These are phyloP conservation scores for Esperia sulphurella DNA, from an alignment of 2,888 invertebrate species.

Conservation along the genomic window DNA sequence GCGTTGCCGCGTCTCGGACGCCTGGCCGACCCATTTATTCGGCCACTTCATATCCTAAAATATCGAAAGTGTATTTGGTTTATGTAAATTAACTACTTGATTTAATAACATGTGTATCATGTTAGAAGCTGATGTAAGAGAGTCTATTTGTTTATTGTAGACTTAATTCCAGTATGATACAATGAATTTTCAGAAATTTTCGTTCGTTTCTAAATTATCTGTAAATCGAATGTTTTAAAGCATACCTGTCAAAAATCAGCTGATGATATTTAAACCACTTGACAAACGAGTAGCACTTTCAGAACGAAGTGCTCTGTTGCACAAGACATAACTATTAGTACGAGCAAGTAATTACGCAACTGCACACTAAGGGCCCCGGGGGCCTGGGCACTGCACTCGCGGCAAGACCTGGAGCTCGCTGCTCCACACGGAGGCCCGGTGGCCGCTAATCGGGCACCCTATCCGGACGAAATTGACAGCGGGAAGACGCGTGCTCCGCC, in stretches of 20 bases:
- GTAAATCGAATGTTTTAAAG: neutral
- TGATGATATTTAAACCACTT: slow-evolving; percentile 12
- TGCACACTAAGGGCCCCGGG: slow-evolving; percentile 20
- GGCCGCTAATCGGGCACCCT: slow-evolving; percentile 67
- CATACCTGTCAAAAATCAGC: slow-evolving; percentile 1
- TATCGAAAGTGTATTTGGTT: slow-evolving; percentile 54
- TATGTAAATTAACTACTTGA: slow-evolving; percentile 23
- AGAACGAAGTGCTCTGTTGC: slow-evolving; percentile 17
- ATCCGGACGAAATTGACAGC: slow-evolving; percentile 75
- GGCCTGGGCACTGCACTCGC: slow-evolving; percentile 42
- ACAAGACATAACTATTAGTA: slow-evolving; percentile 28
- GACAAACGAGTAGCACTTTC: slow-evolving; percentile 25
- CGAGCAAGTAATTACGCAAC: slow-evolving; percentile 45
- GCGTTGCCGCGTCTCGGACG: slow-evolving; percentile 61
- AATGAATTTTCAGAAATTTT: neutral
- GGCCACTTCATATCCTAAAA: slow-evolving; percentile 69
- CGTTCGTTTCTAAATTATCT: neutral
- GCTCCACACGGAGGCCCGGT: slow-evolving; percentile 22
- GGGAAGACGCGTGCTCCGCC: slow-evolving; percentile 65
- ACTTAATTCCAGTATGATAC: neutral
- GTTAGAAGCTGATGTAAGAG: neutral
- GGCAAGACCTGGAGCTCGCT: slow-evolving; percentile 25
- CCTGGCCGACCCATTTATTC: slow-evolving; percentile 68
- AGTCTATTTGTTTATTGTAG: neutral
- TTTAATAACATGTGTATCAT: slow-evolving; percentile 5